A percentile compares a stretch with the other conserved stretches of the same genome.
Conservation (phyloP, 2,888 invertebrate species). For the Thalpophila matura region DNA sequence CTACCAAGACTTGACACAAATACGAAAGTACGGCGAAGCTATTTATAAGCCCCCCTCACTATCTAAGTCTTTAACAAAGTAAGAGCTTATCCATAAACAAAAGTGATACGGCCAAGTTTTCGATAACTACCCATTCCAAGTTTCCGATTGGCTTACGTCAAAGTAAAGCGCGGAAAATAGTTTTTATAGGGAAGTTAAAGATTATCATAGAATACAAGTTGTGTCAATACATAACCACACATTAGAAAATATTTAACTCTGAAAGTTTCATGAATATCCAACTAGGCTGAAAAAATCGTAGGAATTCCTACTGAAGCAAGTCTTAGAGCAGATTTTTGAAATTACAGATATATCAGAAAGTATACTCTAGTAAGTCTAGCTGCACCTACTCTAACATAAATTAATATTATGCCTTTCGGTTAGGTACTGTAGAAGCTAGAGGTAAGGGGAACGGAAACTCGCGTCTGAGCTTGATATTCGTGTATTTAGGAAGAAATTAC, state of each 20-base stretch:
- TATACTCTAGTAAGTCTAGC: too few relatives aligned
- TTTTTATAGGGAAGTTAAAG: conserved; percentile 3
- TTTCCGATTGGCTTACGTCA: conserved; percentile 11
- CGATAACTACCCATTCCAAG: conserved; percentile 28
- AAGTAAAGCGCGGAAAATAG: background rate
- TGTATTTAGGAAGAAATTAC: too few relatives aligned
- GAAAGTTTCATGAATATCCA: background rate
- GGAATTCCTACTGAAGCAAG: background rate
- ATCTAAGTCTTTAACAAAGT: conserved; percentile 53
- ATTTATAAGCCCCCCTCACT: conserved; percentile 55
- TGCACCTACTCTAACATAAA: too few relatives aligned
- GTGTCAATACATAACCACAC: too few relatives aligned
- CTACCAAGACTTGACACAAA: conserved; percentile 59
- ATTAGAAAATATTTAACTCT: background rate
- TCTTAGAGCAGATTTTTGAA: background rate
- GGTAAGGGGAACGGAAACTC: too few relatives aligned
- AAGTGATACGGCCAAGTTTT: conserved; percentile 41
- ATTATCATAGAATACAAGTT: background rate
- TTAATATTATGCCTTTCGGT: too few relatives aligned
- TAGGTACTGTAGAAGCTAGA: too few relatives aligned
- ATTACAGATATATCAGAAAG: too few relatives aligned
- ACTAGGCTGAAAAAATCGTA: background rate
- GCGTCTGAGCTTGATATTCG: too few relatives aligned
- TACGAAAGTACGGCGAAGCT: conserved; percentile 54
- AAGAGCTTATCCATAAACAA: conserved; percentile 48